Conservation (phyloP, 2,797 vertebrate species). For the Eulemur mongoz region DNA sequence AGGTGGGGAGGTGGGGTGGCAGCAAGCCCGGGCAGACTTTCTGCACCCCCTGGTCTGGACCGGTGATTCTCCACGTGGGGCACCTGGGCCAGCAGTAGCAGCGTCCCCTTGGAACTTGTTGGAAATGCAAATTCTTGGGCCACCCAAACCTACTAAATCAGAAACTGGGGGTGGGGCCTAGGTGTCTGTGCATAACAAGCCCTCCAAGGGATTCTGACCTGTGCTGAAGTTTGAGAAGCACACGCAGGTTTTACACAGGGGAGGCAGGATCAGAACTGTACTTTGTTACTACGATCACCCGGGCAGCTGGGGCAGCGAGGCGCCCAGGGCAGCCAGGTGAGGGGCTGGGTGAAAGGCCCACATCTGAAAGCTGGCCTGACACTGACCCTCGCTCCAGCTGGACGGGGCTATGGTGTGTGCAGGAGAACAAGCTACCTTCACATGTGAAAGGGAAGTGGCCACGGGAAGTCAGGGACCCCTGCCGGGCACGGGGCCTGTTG, state of each 20-base stretch:
- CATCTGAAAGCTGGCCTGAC: neutral
- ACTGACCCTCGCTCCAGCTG: neutral
- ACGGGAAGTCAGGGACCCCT: neutral
- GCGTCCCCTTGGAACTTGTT: neutral
- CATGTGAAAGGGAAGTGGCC: neutral
- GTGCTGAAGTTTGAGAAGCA: neutral
- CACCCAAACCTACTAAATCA: neutral
- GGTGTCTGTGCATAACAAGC: neutral
- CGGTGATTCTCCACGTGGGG: neutral
- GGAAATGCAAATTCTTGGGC: neutral
- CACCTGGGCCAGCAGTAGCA: neutral
- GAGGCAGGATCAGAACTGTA: neutral
- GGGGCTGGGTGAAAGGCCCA: neutral
- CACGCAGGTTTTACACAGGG: neutral
- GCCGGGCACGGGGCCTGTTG: constrained; percentile 24
- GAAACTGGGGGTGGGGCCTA: neutral
- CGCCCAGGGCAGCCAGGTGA: neutral
- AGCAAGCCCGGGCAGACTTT: neutral
- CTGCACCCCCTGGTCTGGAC: neutral
- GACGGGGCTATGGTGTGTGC: neutral
- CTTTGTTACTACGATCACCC: neutral
- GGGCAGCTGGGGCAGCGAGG: neutral
- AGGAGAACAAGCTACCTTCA: neutral
- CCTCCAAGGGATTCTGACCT: neutral
- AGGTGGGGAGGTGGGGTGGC: neutral